These are phyloP conservation scores for Gortyna flavago DNA, from an alignment of 2,888 invertebrate genomes.

Conservation along the genomic window DNA sequence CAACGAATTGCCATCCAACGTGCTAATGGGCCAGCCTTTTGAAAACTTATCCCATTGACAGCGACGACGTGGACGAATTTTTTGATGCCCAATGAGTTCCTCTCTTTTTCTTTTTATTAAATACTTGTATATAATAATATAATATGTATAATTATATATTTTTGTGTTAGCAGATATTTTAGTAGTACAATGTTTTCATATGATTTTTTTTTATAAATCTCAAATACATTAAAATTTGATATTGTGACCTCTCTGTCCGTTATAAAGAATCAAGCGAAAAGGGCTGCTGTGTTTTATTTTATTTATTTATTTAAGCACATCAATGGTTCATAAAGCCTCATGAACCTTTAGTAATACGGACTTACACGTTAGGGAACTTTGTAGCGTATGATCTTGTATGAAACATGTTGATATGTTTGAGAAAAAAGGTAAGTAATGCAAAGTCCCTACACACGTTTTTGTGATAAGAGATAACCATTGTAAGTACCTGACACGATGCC, in stretches of 20 bases:
- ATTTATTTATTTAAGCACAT: neutral
- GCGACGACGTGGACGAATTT: too few species aligned
- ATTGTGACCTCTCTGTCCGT: neutral
- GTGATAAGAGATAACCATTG: neutral
- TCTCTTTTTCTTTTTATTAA: too few species aligned
- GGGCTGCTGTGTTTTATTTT: neutral
- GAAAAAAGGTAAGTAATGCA: neutral
- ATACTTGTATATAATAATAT: too few species aligned
- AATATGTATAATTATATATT: too few species aligned
- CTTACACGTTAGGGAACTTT: neutral
- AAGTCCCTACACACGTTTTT: neutral
- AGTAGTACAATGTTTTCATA: too few species aligned
- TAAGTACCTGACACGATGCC: neutral
- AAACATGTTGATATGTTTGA: conserved; percentile 3
- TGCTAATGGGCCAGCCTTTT: too few species aligned
- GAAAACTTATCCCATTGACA: too few species aligned
- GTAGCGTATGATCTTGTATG: neutral
- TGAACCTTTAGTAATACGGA: neutral
- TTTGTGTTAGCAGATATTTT: too few species aligned
- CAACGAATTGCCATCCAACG: too few species aligned
- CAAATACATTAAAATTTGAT: too few species aligned
- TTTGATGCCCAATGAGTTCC: too few species aligned
- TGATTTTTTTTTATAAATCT: too few species aligned
- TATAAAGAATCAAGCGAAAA: neutral
- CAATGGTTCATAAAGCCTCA: neutral